Conservation (phyloP, 1,140 invertebrate genomes). For the Euborellia annulipes region DNA sequence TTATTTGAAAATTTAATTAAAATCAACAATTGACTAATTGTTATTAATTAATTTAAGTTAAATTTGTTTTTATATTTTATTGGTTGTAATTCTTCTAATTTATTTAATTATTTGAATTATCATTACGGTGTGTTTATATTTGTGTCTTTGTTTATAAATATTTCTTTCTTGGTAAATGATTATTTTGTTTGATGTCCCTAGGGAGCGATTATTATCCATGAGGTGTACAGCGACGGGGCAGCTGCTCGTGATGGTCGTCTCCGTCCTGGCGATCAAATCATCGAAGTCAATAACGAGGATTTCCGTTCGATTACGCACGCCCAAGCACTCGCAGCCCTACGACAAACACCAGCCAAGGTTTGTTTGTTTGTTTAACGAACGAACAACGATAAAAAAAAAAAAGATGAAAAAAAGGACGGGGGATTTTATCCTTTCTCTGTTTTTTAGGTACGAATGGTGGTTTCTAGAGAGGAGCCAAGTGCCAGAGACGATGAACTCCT, state of each 20-base stretch:
- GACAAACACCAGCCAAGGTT: slow-evolving; percentile 53
- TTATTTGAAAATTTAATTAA: too few relatives aligned
- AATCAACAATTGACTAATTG: too few relatives aligned
- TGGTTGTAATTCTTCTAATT: too few relatives aligned
- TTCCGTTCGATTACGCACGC: slow-evolving; percentile 50
- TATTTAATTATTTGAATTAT: slow-evolving; percentile 2
- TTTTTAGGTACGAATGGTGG: slow-evolving; percentile 68
- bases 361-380: too few relatives aligned
- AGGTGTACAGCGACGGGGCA: slow-evolving; percentile 84
- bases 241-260: slow-evolving; percentile 81
- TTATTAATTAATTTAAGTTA: too few relatives aligned
- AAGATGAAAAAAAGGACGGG: not conserved
- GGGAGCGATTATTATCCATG: slow-evolving; percentile 81
- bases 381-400: not conserved
- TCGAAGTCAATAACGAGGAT: slow-evolving; percentile 68
- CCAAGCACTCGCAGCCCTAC: slow-evolving; percentile 47
- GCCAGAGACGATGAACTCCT: slow-evolving; percentile 50
- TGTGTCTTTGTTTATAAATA: not conserved
- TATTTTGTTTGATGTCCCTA: slow-evolving; percentile 32
- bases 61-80: too few relatives aligned
- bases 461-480: slow-evolving; percentile 63
- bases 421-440: not conserved
- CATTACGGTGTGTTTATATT: not conserved
- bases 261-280: slow-evolving; percentile 81
- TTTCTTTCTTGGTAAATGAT: too few relatives aligned